A percentile compares a stretch with the other conserved stretches of the same genome.
These are phyloP conservation scores for Coreius guichenoti DNA, from an alignment of 2,797 vertebrate species.

Conservation along the genomic window DNA sequence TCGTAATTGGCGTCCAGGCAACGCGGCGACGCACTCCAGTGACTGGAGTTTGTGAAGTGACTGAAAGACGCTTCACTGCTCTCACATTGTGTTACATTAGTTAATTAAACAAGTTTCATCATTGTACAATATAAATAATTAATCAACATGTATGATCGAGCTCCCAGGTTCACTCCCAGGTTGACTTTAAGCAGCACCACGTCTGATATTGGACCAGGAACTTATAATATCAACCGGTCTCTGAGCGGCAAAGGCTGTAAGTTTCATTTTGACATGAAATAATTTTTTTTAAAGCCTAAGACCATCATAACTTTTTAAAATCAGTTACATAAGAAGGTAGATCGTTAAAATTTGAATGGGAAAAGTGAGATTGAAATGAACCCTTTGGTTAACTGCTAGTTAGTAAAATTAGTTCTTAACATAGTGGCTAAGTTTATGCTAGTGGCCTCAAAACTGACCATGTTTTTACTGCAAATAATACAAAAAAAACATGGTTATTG, in stretches of 20 bases:
- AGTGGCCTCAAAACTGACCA: background rate
- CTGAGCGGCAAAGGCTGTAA: background rate
- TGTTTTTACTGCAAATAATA: background rate
- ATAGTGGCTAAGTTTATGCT: background rate
- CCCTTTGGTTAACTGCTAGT: background rate
- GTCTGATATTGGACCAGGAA: conserved; percentile 39
- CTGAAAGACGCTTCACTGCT: background rate
- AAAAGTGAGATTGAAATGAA: background rate
- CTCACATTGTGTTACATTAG: background rate
- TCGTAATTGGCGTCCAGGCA: conserved; percentile 35
- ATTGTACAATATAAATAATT: background rate
- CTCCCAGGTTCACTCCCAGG: conserved; percentile 35
- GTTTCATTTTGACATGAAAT: background rate
- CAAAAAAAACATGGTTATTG: no score
- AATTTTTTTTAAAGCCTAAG: background rate
- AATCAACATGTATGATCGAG: conserved; percentile 51
- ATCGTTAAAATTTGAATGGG: background rate
- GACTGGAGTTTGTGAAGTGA: background rate
- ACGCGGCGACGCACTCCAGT: conserved; percentile 29
- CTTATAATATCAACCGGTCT: conserved; percentile 38
- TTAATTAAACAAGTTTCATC: background rate
- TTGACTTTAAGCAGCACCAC: conserved; percentile 1
- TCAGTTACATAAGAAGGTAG: background rate
- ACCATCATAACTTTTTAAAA: background rate
- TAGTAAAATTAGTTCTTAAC: background rate